Evolutionary conservation across 1,140 invertebrate species (phyloP), one percentile per base, ranked within the genome.

Genomic region (Penaeus indicus): DNA sequence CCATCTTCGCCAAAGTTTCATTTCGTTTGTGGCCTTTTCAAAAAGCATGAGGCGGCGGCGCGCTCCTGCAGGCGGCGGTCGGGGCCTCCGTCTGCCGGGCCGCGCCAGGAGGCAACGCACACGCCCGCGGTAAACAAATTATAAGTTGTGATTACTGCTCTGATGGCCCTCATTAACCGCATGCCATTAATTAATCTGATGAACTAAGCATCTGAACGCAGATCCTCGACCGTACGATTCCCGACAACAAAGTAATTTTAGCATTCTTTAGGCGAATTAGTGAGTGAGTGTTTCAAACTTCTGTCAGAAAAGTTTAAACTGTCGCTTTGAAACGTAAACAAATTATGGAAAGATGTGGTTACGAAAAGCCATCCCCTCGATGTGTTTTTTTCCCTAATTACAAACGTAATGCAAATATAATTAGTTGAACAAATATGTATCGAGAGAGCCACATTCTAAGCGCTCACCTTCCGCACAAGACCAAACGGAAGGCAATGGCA

Each of bases 251-350:
- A 88, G 87, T 88, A 88, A 88, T 88, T 88, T 84, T 84, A 78
- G 87, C 72, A 88, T 88, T 88, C 87, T 88, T 88, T 88, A 72
- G 87, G 78, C 42, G 87, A 88, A 84, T 88, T 88, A 88, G 81
- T 84, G 82, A 88, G 81, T 84, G 42, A 64, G 54, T 77, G 81
- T 84, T 88, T 88, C 81, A 88, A 88, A 88, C 87, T 88, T 88
- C 80, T 88, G 87, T 84, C 72, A 82, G 75, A 88, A 88, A 88
- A 88, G 72, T 88, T 88, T 88, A 88, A 84, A 84, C 87, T 88
- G 87, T 88, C 87, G 87, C 87, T 88, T 88, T 88, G 87, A 88
- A 88, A 88, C 81, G 82, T 88, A 88, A 88, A 88, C 87, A 88
- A 84, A 88, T 88, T 88, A 88, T 88, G 80, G 84, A 84, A 88